phyloP scores from a whole-genome alignment of 2,888 invertebrate genomes.

The Agrotis puta region DNA sequence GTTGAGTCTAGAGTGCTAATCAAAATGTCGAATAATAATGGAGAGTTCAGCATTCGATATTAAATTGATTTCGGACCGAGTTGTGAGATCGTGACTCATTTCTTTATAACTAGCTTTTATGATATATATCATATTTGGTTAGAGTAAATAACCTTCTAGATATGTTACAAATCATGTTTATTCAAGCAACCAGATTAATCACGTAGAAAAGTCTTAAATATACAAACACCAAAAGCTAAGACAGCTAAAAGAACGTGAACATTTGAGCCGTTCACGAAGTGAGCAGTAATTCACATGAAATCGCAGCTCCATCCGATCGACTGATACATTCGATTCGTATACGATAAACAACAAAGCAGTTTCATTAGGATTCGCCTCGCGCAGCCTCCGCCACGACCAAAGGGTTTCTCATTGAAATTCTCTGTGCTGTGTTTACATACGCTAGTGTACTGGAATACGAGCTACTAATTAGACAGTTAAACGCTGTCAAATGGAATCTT shows the following conservation, averaged over 20 bases:
- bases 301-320: conserved; percentile 43
- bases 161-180: conserved; percentile 5
- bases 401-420: conserved; percentile 65
- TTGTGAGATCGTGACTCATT: conserved; percentile 42
- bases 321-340: conserved; percentile 62
- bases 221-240: neutral
- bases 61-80: conserved; percentile 33
- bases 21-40: conserved; percentile 52
- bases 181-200: neutral
- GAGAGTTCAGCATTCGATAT: conserved; percentile 43
- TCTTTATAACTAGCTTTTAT: neutral
- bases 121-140: neutral
- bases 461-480: conserved; percentile 21
- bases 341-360: conserved; percentile 71
- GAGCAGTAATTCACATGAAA: conserved; percentile 57
- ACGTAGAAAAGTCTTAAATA: neutral
- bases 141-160: conserved; percentile 7
- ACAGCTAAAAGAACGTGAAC: conserved; percentile 28
- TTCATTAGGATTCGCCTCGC: conserved; percentile 73
- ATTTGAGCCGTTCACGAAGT: conserved; percentile 43
- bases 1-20: conserved; percentile 41
- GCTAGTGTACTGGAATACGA: conserved; percentile 34
- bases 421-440: conserved; percentile 47
- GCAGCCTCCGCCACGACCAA: conserved; percentile 48
- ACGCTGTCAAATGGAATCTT: neutral